These are phyloP conservation scores for Microcaecilia unicolor DNA, from an alignment of 2,797 vertebrate genomes.

Conservation along the genomic window DNA sequence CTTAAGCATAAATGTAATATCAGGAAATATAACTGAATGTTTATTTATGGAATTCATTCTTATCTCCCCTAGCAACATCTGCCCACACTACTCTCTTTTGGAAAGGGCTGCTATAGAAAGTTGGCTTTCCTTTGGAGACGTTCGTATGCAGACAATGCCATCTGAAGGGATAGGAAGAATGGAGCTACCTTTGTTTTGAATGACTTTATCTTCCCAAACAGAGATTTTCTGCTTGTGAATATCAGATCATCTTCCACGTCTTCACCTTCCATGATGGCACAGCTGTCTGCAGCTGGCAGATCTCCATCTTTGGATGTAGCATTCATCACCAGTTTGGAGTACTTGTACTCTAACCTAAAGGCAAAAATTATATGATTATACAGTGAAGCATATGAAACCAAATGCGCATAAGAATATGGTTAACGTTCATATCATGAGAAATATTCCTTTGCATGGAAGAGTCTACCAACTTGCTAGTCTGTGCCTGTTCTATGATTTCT, in stretches of 20 bases:
- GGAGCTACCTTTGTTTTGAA: slow-evolving; percentile 71
- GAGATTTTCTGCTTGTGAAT: slow-evolving; percentile 77
- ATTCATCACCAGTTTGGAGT: slow-evolving; percentile 82
- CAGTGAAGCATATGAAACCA: neutral
- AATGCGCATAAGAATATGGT: neutral
- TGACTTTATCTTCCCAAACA: slow-evolving; percentile 82
- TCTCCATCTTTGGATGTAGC: slow-evolving; percentile 76
- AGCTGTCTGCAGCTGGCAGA: slow-evolving; percentile 83
- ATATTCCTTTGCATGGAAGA: neutral
- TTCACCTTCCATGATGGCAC: slow-evolving; percentile 96
- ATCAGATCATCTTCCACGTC: slow-evolving; percentile 86
- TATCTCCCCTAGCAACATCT: neutral
- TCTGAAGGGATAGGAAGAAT: too few species aligned
- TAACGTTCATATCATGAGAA: neutral
- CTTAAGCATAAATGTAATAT: too few species aligned
- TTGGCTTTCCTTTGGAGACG: neutral
- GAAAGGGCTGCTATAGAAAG: neutral
- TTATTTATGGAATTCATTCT: neutral
- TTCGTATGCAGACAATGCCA: neutral
- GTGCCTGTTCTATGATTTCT: too few species aligned
- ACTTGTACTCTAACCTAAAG: slow-evolving; percentile 83
- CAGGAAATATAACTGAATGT: too few species aligned
- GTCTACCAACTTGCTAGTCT: too few species aligned
- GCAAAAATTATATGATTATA: too few species aligned
- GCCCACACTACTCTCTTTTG: neutral